A percentile compares a stretch with the other conserved stretches of the same genome.
phyloP scores from a whole-genome alignment of 2,113 vertebrate genomes.

The Coracopsis vasa region DNA sequence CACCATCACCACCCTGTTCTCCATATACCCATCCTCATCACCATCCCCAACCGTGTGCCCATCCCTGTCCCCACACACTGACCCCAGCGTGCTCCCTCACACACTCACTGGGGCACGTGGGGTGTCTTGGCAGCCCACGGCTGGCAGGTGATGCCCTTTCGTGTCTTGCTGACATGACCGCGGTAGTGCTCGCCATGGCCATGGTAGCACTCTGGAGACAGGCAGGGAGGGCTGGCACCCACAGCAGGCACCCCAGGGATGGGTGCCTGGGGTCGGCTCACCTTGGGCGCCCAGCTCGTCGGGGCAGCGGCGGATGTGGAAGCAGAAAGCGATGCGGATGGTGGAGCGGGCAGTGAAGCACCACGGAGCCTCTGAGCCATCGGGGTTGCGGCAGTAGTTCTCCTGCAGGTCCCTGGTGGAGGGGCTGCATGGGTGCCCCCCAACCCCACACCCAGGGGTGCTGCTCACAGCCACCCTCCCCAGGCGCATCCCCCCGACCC shows the following conservation, averaged over 20 bases:
- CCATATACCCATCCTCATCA: background rate
- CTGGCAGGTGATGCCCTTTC: constrained; percentile 93
- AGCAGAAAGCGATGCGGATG: constrained; percentile 87
- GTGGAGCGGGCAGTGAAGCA: constrained; percentile 85
- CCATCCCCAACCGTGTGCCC: accelerated
- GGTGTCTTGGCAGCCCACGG: constrained; percentile 84
- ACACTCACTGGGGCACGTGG: constrained; percentile 84
- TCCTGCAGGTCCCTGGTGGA: constrained; percentile 86
- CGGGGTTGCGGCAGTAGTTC: constrained; percentile 96
- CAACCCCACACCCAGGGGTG: background rate
- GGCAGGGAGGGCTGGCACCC: background rate
- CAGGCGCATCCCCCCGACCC: accelerated
- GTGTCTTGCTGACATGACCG: constrained; percentile 86
- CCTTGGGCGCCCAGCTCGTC: constrained; percentile 86
- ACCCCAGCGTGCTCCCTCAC: accelerated
- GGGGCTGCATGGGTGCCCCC: accelerated
- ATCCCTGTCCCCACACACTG: background rate
- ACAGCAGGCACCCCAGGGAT: accelerated
- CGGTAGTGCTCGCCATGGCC: constrained; percentile 85
- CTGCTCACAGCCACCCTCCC: background rate
- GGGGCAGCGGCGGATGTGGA: constrained; percentile 91
- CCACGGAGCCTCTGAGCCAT: constrained; percentile 95
- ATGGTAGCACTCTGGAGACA: constrained; percentile 84
- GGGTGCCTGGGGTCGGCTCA: constrained; percentile 10
- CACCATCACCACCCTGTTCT: background rate